Percentiles rank a stretch among this genome's conserved stretches.
phyloP scores from a whole-genome alignment of 2,113 vertebrate genomes.

The Rhinolophus ferrumequinum region DNA sequence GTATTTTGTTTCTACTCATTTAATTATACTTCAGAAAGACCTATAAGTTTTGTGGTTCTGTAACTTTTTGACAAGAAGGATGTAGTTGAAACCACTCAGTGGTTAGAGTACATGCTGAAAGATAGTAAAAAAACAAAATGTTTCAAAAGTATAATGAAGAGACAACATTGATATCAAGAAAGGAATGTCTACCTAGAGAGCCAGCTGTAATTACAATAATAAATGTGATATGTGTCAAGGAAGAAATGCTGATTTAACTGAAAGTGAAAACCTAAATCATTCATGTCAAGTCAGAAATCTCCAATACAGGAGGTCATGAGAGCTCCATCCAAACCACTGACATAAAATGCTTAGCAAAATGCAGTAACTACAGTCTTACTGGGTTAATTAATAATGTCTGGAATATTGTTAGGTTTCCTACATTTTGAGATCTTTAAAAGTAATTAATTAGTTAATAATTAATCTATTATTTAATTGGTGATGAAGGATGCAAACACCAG shows the following conservation, averaged over 20 bases:
- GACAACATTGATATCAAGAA: neutral
- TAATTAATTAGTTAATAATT: neutral
- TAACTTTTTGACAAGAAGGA: neutral
- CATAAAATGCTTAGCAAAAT: neutral
- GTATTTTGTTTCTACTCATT: neutral
- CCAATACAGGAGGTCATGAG: neutral
- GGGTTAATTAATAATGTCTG: neutral
- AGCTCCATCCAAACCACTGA: neutral
- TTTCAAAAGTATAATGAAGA: constrained; percentile 3
- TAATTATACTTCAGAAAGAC: neutral
- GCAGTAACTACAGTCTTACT: neutral
- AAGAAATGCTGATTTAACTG: neutral
- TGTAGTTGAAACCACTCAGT: neutral
- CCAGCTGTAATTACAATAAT: neutral
- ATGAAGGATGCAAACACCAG: neutral
- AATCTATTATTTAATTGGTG: neutral
- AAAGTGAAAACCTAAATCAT: neutral
- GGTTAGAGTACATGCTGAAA: neutral
- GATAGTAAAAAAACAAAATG: neutral
- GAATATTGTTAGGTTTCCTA: neutral
- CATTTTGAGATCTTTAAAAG: neutral
- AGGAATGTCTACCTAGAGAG: neutral
- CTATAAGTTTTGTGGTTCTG: neutral
- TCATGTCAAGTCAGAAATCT: neutral
- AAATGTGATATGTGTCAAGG: neutral